Percentiles rank a stretch among this genome's conserved stretches.
These are phyloP conservation scores for Reticulitermes speratus DNA, from an alignment of 1,140 invertebrate species.

Conservation along the genomic window DNA sequence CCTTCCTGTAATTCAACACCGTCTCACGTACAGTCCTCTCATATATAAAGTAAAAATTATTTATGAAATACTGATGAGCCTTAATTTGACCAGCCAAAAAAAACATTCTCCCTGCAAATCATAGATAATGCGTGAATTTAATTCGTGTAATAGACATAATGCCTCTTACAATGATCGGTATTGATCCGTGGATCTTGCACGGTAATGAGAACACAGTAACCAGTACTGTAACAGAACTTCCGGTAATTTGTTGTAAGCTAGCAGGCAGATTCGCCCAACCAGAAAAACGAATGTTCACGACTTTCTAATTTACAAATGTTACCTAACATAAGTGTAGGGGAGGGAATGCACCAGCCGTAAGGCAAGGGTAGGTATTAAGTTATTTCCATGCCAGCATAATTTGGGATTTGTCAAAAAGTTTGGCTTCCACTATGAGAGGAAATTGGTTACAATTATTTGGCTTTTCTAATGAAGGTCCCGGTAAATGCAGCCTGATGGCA, in stretches of 20 bases:
- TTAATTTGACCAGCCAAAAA: not conserved
- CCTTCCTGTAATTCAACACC: too few species aligned
- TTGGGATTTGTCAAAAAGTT: not conserved
- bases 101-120: not conserved
- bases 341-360: not conserved
- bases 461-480: not conserved
- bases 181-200: not conserved
- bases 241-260: not conserved
- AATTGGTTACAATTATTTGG: constrained; percentile 17
- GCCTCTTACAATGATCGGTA: not conserved
- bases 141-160: not conserved
- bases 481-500: not conserved
- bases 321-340: not conserved
- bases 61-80: too few species aligned
- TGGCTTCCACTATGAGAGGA: not conserved
- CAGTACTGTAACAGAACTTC: not conserved
- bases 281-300: not conserved
- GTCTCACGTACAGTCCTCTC: too few species aligned
- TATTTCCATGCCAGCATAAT: not conserved
- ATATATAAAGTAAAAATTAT: too few species aligned
- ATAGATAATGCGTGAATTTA: not conserved
- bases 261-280: not conserved
- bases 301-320: constrained; percentile 6
- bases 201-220: not conserved
- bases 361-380: constrained; percentile 1